Percentiles rank a stretch among this genome's conserved stretches.
These are phyloP conservation scores for Euproctis similis DNA, from an alignment of 2,888 invertebrate genomes.

Conservation along the genomic window DNA sequence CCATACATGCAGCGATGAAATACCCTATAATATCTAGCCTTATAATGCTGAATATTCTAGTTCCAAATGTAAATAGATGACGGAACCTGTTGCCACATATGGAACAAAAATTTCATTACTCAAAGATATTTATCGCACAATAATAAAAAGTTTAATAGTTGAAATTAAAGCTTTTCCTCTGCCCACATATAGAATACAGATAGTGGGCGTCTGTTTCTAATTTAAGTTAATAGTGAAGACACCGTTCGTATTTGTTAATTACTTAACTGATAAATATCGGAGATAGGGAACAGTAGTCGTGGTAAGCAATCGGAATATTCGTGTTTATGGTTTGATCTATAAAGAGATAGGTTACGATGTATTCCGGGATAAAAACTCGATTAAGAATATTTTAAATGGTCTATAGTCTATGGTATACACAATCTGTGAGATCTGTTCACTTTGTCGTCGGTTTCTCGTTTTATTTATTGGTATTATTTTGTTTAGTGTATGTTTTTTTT, in stretches of 20 bases:
- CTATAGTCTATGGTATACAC: too few relatives aligned
- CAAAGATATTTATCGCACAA: too few relatives aligned
- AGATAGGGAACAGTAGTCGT: constrained; percentile 32
- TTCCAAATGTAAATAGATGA: too few relatives aligned
- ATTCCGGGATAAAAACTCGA: constrained; percentile 15
- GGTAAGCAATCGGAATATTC: constrained; percentile 21
- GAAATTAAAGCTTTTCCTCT: constrained; percentile 1
- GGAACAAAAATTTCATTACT: too few relatives aligned
- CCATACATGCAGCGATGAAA: too few relatives aligned
- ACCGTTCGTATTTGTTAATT: constrained; percentile 44
- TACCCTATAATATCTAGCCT: too few relatives aligned
- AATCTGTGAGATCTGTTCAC: too few relatives aligned
- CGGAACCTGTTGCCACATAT: too few relatives aligned
- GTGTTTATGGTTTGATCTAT: constrained; percentile 24
- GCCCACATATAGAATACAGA: constrained; percentile 19
- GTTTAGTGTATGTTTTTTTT: too few relatives aligned
- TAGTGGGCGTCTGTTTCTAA: constrained; percentile 48
- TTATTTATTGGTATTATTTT: too few relatives aligned
- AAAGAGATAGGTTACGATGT: constrained; percentile 16
- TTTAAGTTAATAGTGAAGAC: constrained; percentile 36
- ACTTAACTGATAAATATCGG: constrained; percentile 29
- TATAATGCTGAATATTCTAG: too few relatives aligned
- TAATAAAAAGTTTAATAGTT: constrained; percentile 1
- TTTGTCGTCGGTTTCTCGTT: neutral
- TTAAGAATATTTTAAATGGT: constrained; percentile 9